Conservation (phyloP, 2,888 invertebrate species). For the Polyommatus icarus region DNA sequence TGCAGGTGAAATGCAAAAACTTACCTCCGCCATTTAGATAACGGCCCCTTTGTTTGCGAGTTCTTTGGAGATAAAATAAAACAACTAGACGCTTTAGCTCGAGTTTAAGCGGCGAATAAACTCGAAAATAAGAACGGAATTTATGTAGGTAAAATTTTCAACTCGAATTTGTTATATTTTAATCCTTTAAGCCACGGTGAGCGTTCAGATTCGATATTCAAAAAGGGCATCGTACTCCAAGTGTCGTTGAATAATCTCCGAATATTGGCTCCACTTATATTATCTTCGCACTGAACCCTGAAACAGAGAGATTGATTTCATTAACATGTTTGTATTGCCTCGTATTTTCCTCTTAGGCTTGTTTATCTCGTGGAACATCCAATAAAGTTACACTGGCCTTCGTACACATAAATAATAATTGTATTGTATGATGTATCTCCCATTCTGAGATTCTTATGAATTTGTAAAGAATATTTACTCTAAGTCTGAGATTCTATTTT, state of each 20-base stretch:
- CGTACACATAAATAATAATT: constrained; percentile 41
- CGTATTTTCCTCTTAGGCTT: constrained; percentile 45
- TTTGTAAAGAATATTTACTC: neutral
- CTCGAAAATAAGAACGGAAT: constrained; percentile 11
- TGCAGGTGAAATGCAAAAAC: constrained; percentile 64
- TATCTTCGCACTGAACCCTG: constrained; percentile 46
- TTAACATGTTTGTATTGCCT: constrained; percentile 50
- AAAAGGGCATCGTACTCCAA: constrained; percentile 3
- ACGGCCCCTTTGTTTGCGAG: constrained; percentile 54
- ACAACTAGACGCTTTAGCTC: constrained; percentile 44
- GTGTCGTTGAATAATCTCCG: neutral
- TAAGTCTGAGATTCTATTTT: neutral
- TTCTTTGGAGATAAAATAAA: constrained; percentile 42
- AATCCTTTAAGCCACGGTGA: neutral
- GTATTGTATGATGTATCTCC: constrained; percentile 31
- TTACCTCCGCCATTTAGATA: constrained; percentile 48
- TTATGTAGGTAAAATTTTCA: constrained; percentile 6
- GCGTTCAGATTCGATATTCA: constrained; percentile 5
- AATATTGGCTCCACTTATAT: neutral
- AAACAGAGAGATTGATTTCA: constrained; percentile 60
- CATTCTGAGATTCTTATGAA: neutral
- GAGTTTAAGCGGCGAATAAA: neutral
- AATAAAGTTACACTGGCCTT: constrained; percentile 43
- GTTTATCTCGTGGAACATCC: constrained; percentile 47
- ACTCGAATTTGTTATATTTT: neutral